Percentiles rank a stretch among this genome's conserved stretches.
Conservation (phyloP, 1,140 invertebrate species). For the Rhynchophorus ferrugineus region DNA sequence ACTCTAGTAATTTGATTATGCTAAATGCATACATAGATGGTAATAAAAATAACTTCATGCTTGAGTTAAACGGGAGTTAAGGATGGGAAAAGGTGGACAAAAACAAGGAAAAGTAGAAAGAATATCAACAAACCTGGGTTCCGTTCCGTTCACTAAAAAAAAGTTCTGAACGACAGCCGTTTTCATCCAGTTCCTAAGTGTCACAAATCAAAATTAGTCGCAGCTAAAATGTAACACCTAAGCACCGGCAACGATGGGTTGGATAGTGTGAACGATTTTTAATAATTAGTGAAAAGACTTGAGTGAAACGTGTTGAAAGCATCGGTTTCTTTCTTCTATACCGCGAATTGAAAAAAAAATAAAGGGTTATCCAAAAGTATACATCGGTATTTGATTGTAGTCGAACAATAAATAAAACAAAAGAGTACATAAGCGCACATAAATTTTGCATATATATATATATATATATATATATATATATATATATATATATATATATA, state of each 20-base stretch:
- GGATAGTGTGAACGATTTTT: neutral
- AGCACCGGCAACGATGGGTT: constrained; percentile 3
- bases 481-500: no score
- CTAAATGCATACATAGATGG: no score
- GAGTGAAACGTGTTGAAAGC: neutral
- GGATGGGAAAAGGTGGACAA: constrained; percentile 5
- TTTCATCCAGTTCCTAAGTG: constrained; percentile 41
- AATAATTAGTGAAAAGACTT: neutral
- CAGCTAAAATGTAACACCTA: constrained; percentile 13
- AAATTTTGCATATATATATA: no score
- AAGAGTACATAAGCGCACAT: constrained; percentile 10
- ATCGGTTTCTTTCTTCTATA: neutral
- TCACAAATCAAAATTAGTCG: constrained; percentile 24
- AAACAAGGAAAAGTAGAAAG: constrained; percentile 35
- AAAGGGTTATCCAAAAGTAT: constrained; percentile 19
- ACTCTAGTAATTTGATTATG: no score
- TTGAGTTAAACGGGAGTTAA: no score
- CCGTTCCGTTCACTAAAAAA: constrained; percentile 38
- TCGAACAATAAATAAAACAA: constrained; percentile 8
- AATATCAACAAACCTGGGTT: constrained; percentile 39
- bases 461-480: no score
- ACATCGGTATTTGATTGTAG: neutral
- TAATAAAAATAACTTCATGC: no score
- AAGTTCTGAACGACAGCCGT: constrained; percentile 28
- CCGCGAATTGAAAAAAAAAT: neutral